phyloP scores from a whole-genome alignment of 2,888 invertebrate genomes.

The Cheilosia scutellata region DNA sequence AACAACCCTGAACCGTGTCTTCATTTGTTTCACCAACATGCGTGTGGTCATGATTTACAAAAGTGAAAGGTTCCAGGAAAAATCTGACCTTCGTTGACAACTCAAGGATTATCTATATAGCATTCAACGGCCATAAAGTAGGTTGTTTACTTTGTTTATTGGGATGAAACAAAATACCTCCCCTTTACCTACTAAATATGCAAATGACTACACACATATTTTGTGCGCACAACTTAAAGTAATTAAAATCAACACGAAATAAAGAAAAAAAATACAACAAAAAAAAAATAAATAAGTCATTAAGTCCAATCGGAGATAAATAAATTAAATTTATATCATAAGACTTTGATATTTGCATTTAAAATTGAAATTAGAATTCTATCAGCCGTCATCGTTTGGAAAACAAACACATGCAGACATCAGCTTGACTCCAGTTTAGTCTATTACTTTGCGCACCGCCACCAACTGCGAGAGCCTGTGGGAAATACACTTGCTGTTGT shows the following conservation, averaged over 20 bases:
- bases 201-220: slow-evolving; percentile 50
- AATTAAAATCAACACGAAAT: slow-evolving; percentile 36
- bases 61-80: slow-evolving; percentile 36
- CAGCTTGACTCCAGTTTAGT: slow-evolving; percentile 8
- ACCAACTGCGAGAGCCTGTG: slow-evolving; percentile 28
- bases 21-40: not conserved
- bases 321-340: slow-evolving; percentile 64
- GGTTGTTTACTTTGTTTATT: slow-evolving; percentile 42
- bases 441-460: slow-evolving; percentile 18
- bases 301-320: slow-evolving; percentile 79
- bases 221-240: slow-evolving; percentile 38
- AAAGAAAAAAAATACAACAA: slow-evolving; percentile 35
- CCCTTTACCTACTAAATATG: slow-evolving; percentile 68
- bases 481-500: slow-evolving; percentile 48
- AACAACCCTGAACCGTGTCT: too few species aligned
- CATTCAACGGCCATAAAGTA: slow-evolving; percentile 17
- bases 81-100: not conserved
- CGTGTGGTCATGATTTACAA: slow-evolving; percentile 1
- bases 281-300: slow-evolving; percentile 80
- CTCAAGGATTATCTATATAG: slow-evolving; percentile 28
- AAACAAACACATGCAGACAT: slow-evolving; percentile 5
- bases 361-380: slow-evolving; percentile 71
- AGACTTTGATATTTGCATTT: slow-evolving; percentile 75
- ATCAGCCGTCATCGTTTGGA: slow-evolving; percentile 37
- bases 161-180: slow-evolving; percentile 62